Evolutionary conservation across 2,113 vertebrate species (phyloP).

Genomic region (Strigops habroptila): DNA sequence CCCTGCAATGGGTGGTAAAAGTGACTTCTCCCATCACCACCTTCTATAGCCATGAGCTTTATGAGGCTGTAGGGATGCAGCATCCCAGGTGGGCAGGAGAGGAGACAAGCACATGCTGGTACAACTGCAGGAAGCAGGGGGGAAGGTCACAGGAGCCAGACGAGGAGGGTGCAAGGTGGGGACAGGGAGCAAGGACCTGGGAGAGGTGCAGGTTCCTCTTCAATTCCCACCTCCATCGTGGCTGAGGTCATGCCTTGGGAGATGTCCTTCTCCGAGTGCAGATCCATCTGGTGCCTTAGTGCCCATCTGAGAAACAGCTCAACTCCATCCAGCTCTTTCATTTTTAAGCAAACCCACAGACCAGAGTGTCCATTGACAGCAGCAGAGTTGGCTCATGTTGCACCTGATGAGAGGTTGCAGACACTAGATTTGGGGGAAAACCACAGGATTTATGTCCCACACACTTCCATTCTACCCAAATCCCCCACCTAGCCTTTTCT

Average conservation of each 20-base stretch:
- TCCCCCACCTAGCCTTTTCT: neutral
- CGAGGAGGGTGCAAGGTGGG: neutral
- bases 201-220: neutral
- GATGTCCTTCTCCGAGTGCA: neutral
- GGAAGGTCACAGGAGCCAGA: neutral
- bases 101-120: neutral
- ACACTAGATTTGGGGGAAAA: neutral
- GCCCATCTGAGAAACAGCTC: neutral
- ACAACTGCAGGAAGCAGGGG: accelerated
- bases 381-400: neutral
- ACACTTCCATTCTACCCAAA: neutral
- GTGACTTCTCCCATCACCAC: neutral
- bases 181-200: neutral
- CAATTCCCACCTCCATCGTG: accelerated
- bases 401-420: neutral
- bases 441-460: neutral
- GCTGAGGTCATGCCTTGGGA: neutral
- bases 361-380: neutral
- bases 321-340: neutral
- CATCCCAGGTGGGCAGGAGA: neutral
- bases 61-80: accelerated
- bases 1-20: neutral
- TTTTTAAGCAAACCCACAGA: neutral
- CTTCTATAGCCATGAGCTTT: neutral
- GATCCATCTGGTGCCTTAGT: neutral